These are phyloP conservation scores for Myrmecobius fasciatus DNA, from an alignment of 2,113 vertebrate genomes.

Conservation along the genomic window DNA sequence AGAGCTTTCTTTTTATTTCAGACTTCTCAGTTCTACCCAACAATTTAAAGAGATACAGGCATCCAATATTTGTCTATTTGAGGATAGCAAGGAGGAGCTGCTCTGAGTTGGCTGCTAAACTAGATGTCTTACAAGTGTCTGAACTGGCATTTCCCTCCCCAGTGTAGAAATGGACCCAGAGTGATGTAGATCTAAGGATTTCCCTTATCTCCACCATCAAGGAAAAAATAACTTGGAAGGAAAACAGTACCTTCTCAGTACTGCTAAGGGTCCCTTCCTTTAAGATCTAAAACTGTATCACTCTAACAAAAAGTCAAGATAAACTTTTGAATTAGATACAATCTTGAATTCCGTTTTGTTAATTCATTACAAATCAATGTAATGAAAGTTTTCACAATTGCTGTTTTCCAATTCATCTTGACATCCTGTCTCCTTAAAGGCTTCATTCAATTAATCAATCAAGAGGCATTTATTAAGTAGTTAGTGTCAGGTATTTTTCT, in stretches of 20 bases:
- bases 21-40: background rate
- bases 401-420: constrained; percentile 41
- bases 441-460: background rate
- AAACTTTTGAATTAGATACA: constrained; percentile 29
- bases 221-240: background rate
- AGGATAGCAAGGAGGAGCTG: background rate
- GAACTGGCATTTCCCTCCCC: background rate
- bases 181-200: background rate
- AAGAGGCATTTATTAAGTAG: background rate
- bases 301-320: constrained; percentile 22
- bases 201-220: background rate
- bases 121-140: background rate
- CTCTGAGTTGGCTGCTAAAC: background rate
- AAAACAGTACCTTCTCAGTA: background rate
- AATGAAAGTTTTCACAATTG: constrained; percentile 39
- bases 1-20: background rate
- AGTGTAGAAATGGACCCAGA: background rate
- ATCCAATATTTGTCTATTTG: background rate
- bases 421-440: constrained; percentile 54
- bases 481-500: background rate
- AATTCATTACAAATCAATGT: constrained; percentile 19
- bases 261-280: background rate
- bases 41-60: background rate
- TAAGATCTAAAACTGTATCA: constrained; percentile 36
- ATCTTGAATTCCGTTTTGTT: constrained; percentile 24